Base-by-base conservation (phyloP, 2,888 invertebrate species). In the Herminia tarsipennalis region DNA sequence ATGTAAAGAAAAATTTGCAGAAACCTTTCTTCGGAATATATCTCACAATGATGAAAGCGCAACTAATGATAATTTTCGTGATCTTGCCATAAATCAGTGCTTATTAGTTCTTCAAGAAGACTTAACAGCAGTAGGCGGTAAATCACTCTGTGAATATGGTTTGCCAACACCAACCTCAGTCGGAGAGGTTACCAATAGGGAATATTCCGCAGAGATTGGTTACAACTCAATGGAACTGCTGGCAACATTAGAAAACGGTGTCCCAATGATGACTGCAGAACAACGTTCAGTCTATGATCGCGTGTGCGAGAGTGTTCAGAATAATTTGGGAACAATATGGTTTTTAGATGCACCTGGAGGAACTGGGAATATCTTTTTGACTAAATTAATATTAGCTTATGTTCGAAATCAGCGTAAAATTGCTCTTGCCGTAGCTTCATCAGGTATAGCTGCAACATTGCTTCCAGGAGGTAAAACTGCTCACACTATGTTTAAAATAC, bases 131-230 rank as follows among this genome's bases (percentile, higher is more conserved):
- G 20, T 33, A 27, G 28, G 25, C 9, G 41, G 33, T 27, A 41
- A 34, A 14, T 10, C 34, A 10, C 9, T 44, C 6, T 27, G 10
- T 25, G 25, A 30, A 36, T 43, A 36, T 25, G 36, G 43, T 35
- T 29, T 35, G 34, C 43, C 43, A 17, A 22, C 24, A 14, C 28
- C 14, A 14, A 14, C 3, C 13, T 14, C 14, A 14, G 8, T 14
- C 8, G 28, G 14, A 14, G 34, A 13, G 8, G 5, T 6, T 34
- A 34, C 22, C 14, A 33, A 34, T 21, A 50, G 51, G 12, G 53
- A 56, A 43, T 59, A 57, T 10, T 10, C 28, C 9, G 30, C 39
- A 29, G 53, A 58, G 21, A 54, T 34, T 35, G 29, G 12, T 35
- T 49, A 47, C 28, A 38, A 48, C 20, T 17, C 48, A 43, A 33